Percentiles rank a stretch among this genome's conserved stretches.
Conservation (phyloP, 2,888 invertebrate species). For the Caenorhabditis wallacei region DNA sequence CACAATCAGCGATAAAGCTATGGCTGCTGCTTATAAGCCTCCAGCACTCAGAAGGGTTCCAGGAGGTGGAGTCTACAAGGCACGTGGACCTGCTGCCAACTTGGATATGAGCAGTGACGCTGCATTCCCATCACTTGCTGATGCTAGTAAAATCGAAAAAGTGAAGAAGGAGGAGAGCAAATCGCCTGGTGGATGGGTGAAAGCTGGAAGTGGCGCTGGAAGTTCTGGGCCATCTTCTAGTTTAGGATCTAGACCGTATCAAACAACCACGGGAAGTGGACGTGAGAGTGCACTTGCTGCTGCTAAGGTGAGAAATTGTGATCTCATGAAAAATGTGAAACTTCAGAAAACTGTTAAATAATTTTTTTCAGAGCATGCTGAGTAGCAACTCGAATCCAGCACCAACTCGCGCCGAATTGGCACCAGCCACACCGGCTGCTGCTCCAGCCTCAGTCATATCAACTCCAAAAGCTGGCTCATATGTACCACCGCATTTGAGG, state of each 20-base stretch:
- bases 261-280: constrained; percentile 53
- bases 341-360: no score
- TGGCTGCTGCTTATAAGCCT: constrained; percentile 64
- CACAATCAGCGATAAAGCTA: constrained; percentile 61
- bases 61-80: background rate
- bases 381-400: constrained; percentile 10
- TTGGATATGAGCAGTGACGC: constrained; percentile 70
- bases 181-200: constrained; percentile 66
- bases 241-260: constrained; percentile 24
- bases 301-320: constrained; percentile 62
- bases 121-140: constrained; percentile 79
- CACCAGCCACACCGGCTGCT: background rate
- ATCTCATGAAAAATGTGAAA: no score
- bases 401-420: constrained; percentile 28
- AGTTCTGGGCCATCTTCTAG: constrained; percentile 14
- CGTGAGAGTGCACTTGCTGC: constrained; percentile 68
- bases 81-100: constrained; percentile 49
- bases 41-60: constrained; percentile 35
- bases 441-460: constrained; percentile 8
- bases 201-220: constrained; percentile 34
- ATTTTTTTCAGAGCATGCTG: constrained; percentile 42
- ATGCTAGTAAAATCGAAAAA: constrained; percentile 78
- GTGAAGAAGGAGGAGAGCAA: constrained; percentile 75
- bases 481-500: constrained; percentile 77
- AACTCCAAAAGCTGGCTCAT: constrained; percentile 60